phyloP scores from a whole-genome alignment of 2,113 vertebrate genomes.

The Actinemys pallida region DNA sequence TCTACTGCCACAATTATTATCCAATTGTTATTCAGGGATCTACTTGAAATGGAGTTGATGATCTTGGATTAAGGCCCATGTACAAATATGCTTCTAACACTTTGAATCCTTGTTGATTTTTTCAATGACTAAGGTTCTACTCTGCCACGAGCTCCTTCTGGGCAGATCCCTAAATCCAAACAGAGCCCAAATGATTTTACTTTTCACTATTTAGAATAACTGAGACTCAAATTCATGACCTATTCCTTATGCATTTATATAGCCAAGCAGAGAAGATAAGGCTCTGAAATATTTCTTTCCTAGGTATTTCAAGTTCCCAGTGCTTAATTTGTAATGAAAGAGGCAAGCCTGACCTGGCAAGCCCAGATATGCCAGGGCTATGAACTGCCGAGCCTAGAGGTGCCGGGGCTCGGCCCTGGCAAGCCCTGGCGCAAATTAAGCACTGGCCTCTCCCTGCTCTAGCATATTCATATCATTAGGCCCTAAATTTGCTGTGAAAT shows the following conservation, averaged over 20 bases:
- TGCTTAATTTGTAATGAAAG: background rate
- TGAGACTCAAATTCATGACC: background rate
- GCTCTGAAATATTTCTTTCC: background rate
- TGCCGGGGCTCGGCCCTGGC: background rate
- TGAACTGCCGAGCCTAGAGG: no score
- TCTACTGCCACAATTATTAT: background rate
- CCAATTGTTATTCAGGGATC: background rate
- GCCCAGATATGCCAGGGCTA: background rate
- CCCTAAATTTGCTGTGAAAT: background rate
- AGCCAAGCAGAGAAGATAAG: background rate
- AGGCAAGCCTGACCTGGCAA: background rate
- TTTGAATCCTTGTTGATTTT: background rate
- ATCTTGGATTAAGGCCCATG: background rate
- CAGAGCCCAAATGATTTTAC: background rate
- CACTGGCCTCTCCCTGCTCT: background rate
- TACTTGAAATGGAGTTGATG: background rate
- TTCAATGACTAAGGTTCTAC: background rate
- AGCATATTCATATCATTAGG: background rate
- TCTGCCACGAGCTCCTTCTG: background rate
- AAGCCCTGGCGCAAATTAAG: background rate
- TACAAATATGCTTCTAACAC: background rate
- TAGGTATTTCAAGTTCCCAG: background rate
- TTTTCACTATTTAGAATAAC: no score
- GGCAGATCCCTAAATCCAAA: background rate
- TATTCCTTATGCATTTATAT: background rate